Evolutionary conservation across 2,113 vertebrate genomes (phyloP).

Genomic region (Carollia perspicillata): DNA sequence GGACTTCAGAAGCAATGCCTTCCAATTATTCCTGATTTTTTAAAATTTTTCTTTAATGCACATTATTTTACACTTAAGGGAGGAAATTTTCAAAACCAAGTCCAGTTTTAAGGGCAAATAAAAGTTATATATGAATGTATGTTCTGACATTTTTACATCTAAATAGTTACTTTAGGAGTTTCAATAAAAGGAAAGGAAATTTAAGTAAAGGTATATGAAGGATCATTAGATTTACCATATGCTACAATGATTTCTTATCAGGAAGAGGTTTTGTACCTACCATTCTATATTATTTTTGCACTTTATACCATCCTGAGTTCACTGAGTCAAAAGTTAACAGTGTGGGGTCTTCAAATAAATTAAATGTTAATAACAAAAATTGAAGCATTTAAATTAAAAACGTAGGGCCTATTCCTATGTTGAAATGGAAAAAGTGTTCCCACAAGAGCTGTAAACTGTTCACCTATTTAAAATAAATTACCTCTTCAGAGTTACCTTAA

Average conservation of each 20-base stretch:
- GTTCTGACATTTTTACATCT: constrained; percentile 9
- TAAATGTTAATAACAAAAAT: constrained; percentile 69
- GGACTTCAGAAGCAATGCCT: background rate
- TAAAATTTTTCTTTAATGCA: background rate
- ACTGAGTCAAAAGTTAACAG: constrained; percentile 53
- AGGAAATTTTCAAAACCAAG: background rate
- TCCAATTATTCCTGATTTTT: background rate
- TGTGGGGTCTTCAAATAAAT: constrained; percentile 47
- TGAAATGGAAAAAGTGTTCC: constrained; percentile 59
- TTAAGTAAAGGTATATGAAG: background rate
- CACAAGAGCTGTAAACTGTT: constrained; percentile 50
- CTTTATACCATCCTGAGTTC: constrained; percentile 21
- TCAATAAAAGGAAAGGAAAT: constrained; percentile 23
- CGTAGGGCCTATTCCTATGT: constrained; percentile 30
- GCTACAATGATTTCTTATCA: constrained; percentile 33
- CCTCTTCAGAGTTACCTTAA: constrained; percentile 56
- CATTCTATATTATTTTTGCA: background rate
- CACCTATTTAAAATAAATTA: constrained; percentile 67
- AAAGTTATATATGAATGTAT: background rate
- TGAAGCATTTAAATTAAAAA: constrained; percentile 68
- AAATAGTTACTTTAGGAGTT: constrained; percentile 34
- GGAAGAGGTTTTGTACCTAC: background rate
- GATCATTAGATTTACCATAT: constrained; percentile 15
- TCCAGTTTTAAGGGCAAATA: constrained; percentile 9
- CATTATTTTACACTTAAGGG: background rate